phyloP scores from a whole-genome alignment of 2,113 vertebrate species.

The Proterorhinus semilunaris region DNA sequence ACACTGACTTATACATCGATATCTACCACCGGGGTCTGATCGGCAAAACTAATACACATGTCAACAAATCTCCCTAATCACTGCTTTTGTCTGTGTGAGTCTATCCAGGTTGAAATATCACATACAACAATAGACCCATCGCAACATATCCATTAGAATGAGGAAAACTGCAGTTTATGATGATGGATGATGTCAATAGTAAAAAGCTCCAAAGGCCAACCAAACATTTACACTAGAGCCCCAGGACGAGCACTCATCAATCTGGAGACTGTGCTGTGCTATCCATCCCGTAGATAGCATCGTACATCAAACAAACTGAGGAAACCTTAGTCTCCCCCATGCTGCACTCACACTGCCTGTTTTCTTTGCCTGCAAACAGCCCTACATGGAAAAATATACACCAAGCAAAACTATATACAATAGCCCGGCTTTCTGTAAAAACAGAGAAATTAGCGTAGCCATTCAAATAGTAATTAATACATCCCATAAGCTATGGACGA shows the following conservation, averaged over 20 bases:
- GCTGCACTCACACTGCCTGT: conserved; percentile 27
- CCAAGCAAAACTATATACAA: conserved; percentile 35
- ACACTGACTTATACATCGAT: too few relatives aligned
- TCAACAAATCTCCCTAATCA: too few relatives aligned
- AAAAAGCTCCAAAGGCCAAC: conserved; percentile 53
- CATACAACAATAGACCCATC: background rate
- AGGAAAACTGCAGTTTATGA: conserved; percentile 21
- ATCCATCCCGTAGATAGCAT: conserved; percentile 65
- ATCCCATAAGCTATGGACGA: conserved; percentile 13
- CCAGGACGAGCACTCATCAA: conserved; percentile 49
- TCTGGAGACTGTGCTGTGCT: conserved; percentile 56
- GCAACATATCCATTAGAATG: conserved; percentile 7
- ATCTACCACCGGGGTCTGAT: too few relatives aligned
- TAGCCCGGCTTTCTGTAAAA: conserved; percentile 6
- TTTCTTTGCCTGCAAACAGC: conserved; percentile 42
- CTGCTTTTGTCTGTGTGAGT: too few relatives aligned
- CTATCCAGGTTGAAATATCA: too few relatives aligned
- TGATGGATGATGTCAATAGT: conserved; percentile 46
- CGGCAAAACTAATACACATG: too few relatives aligned
- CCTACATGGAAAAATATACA: conserved; percentile 35
- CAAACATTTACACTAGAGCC: conserved; percentile 46
- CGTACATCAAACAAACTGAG: conserved; percentile 63
- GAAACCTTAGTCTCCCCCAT: conserved; percentile 44
- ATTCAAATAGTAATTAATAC: conserved; percentile 9
- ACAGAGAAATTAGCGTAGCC: conserved; percentile 13